Percentiles rank a stretch among this genome's conserved stretches.
Conservation (phyloP, 2,888 invertebrate species). For the Volucella inflata region DNA sequence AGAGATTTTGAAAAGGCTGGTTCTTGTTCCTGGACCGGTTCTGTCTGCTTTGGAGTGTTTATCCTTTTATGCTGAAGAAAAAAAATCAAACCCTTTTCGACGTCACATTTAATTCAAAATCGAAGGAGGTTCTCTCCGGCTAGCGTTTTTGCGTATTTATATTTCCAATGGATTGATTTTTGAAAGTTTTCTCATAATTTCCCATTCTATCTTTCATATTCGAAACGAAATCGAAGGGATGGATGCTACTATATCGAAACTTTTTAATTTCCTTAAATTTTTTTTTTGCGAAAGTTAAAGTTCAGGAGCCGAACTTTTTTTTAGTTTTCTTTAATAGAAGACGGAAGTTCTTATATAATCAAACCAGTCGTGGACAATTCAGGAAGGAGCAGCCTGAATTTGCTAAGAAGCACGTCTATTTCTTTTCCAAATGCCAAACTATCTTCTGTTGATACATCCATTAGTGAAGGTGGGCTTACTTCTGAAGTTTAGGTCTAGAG, state of each 20-base stretch:
- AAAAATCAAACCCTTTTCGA: not conserved
- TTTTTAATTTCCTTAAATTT: constrained; percentile 28
- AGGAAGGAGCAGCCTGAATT: not conserved
- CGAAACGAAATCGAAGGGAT: not conserved
- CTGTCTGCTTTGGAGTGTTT: constrained; percentile 7
- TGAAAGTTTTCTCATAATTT: constrained; percentile 15
- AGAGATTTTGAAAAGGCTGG: not conserved
- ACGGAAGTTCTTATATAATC: not conserved
- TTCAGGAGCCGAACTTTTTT: not conserved
- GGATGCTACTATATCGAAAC: constrained; percentile 1
- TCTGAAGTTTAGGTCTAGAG: too few species aligned
- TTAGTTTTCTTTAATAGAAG: not conserved
- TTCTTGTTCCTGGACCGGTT: constrained; percentile 25
- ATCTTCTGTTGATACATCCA: too few species aligned
- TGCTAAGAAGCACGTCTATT: not conserved
- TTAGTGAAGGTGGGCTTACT: too few species aligned
- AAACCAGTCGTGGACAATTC: constrained; percentile 9
- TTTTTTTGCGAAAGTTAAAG: not conserved
- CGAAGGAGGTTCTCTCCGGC: constrained; percentile 11
- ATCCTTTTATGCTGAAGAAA: constrained; percentile 11
- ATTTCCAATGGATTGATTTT: constrained; percentile 46
- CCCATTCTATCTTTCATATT: not conserved
- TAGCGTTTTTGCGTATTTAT: constrained; percentile 11
- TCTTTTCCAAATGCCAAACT: too few species aligned
- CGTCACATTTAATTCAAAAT: constrained; percentile 22